Evolutionary conservation across 2,797 vertebrate genomes (phyloP).

Genomic region (Microtus californicus): DNA sequence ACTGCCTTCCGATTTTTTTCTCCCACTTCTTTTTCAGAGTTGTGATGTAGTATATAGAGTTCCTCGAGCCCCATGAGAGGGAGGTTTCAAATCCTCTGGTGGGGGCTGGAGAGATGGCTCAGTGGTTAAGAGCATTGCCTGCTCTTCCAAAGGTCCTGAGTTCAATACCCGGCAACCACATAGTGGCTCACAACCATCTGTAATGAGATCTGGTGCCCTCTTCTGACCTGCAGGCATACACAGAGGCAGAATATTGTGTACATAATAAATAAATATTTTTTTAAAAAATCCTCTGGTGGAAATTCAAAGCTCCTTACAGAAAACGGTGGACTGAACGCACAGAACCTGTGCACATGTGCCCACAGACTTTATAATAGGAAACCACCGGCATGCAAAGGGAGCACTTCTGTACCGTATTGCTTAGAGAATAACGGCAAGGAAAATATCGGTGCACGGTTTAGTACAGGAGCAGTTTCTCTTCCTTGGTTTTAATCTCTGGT

Average conservation of each 20-base stretch:
- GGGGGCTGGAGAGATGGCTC: no score
- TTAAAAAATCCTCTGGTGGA: no score
- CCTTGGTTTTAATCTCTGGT: neutral
- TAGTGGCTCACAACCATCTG: no score
- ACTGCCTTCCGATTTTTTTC: slow-evolving; percentile 3
- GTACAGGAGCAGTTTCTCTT: neutral
- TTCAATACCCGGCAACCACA: no score
- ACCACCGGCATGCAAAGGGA: neutral
- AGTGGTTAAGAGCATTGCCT: no score
- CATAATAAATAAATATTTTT: no score
- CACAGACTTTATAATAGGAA: neutral
- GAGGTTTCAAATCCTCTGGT: neutral
- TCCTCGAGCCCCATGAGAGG: neutral
- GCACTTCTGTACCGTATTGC: neutral
- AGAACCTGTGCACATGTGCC: no score
- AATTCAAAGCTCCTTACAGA: neutral
- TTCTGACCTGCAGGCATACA: no score
- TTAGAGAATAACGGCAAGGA: neutral
- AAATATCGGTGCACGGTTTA: neutral
- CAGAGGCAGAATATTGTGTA: no score
- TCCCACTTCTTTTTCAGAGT: slow-evolving; percentile 27
- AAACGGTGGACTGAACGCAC: neutral
- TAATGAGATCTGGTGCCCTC: no score
- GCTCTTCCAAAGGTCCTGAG: no score
- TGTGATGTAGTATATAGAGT: neutral